Evolutionary conservation across 1,140 invertebrate species (phyloP).

Genomic region (Formica selysi): DNA sequence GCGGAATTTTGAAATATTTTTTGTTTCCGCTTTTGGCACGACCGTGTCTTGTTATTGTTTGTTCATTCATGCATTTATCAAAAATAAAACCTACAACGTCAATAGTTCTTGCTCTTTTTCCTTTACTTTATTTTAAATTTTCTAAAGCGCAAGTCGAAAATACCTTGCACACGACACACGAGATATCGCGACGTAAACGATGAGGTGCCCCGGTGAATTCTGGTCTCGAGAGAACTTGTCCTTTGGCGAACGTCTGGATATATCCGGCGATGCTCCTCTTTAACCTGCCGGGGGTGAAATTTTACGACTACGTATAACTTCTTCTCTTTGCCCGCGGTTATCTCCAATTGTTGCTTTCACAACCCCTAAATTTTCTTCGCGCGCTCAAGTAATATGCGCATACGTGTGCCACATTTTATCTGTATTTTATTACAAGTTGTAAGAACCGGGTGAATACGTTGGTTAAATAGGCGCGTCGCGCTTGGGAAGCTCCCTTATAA

Average conservation of each 20-base stretch:
- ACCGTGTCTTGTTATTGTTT: not conserved
- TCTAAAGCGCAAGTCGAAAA: not conserved
- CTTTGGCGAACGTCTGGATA: not conserved
- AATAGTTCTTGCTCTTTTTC: not conserved
- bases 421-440: conserved; percentile 50
- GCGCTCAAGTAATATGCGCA: conserved; percentile 9
- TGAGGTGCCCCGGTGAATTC: conserved; percentile 12
- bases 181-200: not conserved
- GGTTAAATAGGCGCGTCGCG: not conserved
- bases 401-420: conserved; percentile 4
- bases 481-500: conserved; percentile 35
- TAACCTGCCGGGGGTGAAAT: not conserved
- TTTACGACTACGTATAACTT: conserved; percentile 34
- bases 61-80: not conserved
- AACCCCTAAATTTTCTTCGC: conserved; percentile 13
- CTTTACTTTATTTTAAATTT: not conserved
- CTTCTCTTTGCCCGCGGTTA: not conserved
- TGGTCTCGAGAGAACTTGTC: conserved; percentile 27
- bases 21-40: not conserved
- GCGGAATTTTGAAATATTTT: not conserved
- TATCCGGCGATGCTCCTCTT: conserved; percentile 11
- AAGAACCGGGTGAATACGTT: not conserved
- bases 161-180: not conserved
- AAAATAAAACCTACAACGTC: not conserved
- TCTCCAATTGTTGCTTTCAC: conserved; percentile 38